Base-by-base conservation (phyloP, 2,888 invertebrate species). In the Lysandra coridon region DNA sequence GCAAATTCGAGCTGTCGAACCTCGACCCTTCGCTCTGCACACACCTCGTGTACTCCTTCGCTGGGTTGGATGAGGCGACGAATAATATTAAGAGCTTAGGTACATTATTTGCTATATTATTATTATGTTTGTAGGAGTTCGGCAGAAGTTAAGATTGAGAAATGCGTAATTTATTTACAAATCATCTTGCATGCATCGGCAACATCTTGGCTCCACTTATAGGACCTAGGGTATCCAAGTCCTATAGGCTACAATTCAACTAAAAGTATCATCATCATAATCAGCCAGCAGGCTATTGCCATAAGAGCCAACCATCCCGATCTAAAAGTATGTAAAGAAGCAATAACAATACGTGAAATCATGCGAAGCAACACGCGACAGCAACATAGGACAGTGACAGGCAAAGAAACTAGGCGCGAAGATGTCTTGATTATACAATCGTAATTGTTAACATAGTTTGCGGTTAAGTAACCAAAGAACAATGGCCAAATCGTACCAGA, bases 21-120 rank as follows among this genome's bases (percentile, higher is more conserved):
- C 95, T 98, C 82, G 96, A 96, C 83, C 97, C 98, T 0, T 95
- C 95, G 17, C 92, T 97, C 7, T 98, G 98, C 88, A 98, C 98
- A 0, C 98, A 98, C 85, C 91, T 97, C 10, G 96, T 98, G 12
- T 98, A 98, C 86, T 96, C 97, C 5, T 98, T 98, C 88, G 97
- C 97, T 17, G 98, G 98, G 0, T 90, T 98, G 44, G 96, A 98
- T 83, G 93, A 95, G 14, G 92, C 95, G 1, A 95, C 96, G 10
- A 95, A 96, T 85, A 94, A 95, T 69, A 97, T 98, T 78, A 96
- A 95, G 84, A 96, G 97, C 80, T 91, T 98, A 80, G 97, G 96
- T 96, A 23, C 23, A 23, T 23, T 23, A 23, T 23, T 23, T 23
- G 23, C 23, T 23, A 23, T 23, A 23, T 23, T 23, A 23, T 23